A percentile compares a stretch with the other conserved stretches of the same genome.
phyloP scores from a whole-genome alignment of 92 coral and sea anemone species.

The Heteractis magnifica region DNA sequence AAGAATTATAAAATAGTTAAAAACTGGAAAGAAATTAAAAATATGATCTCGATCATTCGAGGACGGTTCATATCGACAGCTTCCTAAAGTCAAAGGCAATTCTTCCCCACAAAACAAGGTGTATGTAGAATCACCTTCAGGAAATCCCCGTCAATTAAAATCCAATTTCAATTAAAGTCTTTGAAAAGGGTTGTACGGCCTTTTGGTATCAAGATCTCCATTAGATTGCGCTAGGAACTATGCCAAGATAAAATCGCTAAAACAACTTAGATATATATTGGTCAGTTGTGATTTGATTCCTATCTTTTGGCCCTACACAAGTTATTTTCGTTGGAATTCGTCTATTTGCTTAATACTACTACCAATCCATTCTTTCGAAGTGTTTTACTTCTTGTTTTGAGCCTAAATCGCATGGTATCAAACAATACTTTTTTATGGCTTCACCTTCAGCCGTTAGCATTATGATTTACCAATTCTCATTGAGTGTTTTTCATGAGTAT shows the following conservation, averaged over 20 bases:
- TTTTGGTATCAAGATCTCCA: not conserved
- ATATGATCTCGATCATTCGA: not conserved
- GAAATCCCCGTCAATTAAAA: not conserved
- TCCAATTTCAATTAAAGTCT: not conserved
- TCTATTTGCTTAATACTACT: no score
- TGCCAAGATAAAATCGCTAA: not conserved
- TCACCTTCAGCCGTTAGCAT: no score
- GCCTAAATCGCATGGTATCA: no score
- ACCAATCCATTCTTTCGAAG: no score
- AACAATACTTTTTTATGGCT: no score
- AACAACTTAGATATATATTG: slow-evolving; percentile 7
- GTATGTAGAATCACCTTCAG: not conserved
- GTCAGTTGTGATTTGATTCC: not conserved
- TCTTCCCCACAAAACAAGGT: not conserved
- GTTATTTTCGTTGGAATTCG: no score
- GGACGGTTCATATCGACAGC: not conserved
- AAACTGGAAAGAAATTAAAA: no score
- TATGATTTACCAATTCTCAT: no score
- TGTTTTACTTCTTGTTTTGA: no score
- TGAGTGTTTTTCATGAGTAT: no score
- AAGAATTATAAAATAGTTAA: no score
- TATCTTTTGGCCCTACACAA: not conserved
- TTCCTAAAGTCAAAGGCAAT: not conserved
- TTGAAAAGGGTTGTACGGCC: not conserved
- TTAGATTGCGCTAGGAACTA: not conserved